These are phyloP conservation scores for Tinea pellionella DNA, from an alignment of 2,888 invertebrate genomes.

Conservation along the genomic window DNA sequence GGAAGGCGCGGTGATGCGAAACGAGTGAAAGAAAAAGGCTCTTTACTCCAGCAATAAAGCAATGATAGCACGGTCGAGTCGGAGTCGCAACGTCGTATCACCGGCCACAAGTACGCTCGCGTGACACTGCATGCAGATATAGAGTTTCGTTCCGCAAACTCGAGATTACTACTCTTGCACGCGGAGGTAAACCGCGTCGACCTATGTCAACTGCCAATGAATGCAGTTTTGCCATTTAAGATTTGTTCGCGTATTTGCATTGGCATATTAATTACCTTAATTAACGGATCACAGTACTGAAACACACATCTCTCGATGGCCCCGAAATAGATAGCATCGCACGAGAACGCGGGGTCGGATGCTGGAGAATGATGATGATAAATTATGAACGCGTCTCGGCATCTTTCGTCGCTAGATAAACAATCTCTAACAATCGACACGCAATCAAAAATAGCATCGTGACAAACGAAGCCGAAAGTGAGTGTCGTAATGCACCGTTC, in stretches of 20 bases:
- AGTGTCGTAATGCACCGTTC: conserved; percentile 64
- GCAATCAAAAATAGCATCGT: conserved; percentile 60
- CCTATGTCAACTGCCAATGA: not conserved
- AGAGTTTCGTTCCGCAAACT: conserved; percentile 65
- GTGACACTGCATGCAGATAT: conserved; percentile 46
- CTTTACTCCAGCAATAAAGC: not conserved
- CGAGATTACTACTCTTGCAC: conserved; percentile 39
- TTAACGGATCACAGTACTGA: not conserved
- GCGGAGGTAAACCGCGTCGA: conserved; percentile 21
- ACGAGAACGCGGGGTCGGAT: not conserved
- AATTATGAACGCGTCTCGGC: conserved; percentile 37
- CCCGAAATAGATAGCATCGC: conserved; percentile 1
- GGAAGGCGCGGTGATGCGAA: conserved; percentile 23
- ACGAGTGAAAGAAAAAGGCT: conserved; percentile 13
- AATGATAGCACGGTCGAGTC: not conserved
- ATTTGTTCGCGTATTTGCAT: not conserved
- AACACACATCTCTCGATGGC: not conserved
- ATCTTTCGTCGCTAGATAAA: conserved; percentile 36
- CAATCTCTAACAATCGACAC: conserved; percentile 65
- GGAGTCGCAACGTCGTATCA: not conserved
- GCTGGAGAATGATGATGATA: conserved; percentile 7
- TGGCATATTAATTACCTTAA: conserved; percentile 8
- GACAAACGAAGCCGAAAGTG: conserved; percentile 68
- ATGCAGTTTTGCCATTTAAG: conserved; percentile 7
- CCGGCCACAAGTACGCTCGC: conserved; percentile 30